These are phyloP conservation scores for Camponotus pennsylvanicus DNA, from an alignment of 1,140 invertebrate species.

Conservation along the genomic window DNA sequence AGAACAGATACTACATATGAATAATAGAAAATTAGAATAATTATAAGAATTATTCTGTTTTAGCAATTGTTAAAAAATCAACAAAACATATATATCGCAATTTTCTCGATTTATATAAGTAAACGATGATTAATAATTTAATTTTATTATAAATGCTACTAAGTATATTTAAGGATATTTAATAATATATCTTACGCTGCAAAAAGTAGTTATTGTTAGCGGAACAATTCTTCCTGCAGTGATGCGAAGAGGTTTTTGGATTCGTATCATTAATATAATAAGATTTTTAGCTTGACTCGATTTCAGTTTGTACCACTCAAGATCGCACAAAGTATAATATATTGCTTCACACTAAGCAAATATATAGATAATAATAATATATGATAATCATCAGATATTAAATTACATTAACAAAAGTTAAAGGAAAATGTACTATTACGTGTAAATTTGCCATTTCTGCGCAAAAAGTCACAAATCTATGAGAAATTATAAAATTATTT, in stretches of 20 bases:
- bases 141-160: no score
- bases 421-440: no score
- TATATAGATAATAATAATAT: background rate
- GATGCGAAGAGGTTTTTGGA: background rate
- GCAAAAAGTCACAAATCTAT: no score
- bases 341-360: background rate
- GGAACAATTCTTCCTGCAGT: conserved; percentile 20
- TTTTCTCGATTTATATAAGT: no score
- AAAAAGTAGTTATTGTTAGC: conserved; percentile 7
- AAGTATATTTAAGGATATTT: background rate
- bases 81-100: no score
- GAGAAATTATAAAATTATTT: no score
- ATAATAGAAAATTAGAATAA: no score
- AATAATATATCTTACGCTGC: background rate
- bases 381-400: background rate
- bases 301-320: conserved; percentile 23
- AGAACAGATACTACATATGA: no score
- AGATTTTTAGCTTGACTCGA: background rate
- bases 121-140: no score
- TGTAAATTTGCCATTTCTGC: no score
- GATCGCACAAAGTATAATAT: background rate
- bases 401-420: background rate
- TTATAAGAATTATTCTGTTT: no score
- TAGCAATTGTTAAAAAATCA: no score
- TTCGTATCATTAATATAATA: conserved; percentile 24